Conservation (phyloP, 2,797 vertebrate genomes). For the Champsocephalus gunnari region DNA sequence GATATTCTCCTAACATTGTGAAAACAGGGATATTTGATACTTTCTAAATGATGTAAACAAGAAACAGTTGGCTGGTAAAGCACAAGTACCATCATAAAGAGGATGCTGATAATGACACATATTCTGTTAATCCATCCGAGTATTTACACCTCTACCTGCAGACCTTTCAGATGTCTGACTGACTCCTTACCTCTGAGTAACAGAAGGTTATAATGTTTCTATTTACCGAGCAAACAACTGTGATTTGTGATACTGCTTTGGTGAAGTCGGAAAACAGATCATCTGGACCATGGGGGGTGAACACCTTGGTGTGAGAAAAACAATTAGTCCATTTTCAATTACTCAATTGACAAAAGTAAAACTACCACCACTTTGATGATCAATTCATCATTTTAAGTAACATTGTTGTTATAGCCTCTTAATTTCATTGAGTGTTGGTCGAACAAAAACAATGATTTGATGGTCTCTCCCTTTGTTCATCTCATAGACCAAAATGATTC, state of each 20-base stretch:
- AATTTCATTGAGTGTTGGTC: not conserved
- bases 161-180: not conserved
- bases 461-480: not conserved
- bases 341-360: not conserved
- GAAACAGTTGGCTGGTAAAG: not conserved
- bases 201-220: not conserved
- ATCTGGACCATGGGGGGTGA: conserved; percentile 1
- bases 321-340: not conserved
- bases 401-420: not conserved
- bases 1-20: not conserved
- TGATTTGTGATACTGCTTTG: not conserved
- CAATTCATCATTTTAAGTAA: not conserved
- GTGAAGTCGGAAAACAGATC: not conserved
- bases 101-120: not conserved
- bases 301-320: not conserved
- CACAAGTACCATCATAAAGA: not conserved
- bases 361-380: not conserved
- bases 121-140: not conserved
- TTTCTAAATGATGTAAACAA: not conserved
- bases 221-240: not conserved
- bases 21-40: not conserved
- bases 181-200: not conserved
- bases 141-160: not conserved
- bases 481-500: not conserved
- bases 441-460: not conserved